Percentiles rank a stretch among this genome's conserved stretches.
phyloP scores from a whole-genome alignment of 2,888 invertebrate genomes.

The Pedicia rivosa region DNA sequence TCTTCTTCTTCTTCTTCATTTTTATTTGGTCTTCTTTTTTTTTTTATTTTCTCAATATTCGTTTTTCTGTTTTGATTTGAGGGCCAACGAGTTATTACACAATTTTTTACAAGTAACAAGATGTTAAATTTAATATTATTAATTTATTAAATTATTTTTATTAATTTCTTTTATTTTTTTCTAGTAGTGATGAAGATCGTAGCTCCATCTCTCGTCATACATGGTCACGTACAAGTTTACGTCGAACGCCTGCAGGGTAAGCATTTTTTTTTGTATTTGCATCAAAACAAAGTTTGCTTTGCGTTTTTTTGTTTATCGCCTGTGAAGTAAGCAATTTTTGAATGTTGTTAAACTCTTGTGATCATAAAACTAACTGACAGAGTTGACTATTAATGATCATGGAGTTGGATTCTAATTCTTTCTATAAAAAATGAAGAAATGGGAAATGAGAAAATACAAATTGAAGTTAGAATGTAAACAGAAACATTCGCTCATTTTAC shows the following conservation, averaged over 20 bases:
- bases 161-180: conserved; percentile 9
- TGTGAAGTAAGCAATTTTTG: neutral
- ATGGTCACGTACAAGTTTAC: conserved; percentile 69
- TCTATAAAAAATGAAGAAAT: too few relatives aligned
- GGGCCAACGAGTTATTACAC: neutral
- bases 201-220: conserved; percentile 56
- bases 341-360: too few relatives aligned
- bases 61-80: neutral
- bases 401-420: too few relatives aligned
- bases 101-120: neutral
- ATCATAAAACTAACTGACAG: too few relatives aligned
- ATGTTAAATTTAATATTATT: neutral
- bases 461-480: too few relatives aligned
- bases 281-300: neutral
- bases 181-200: conserved; percentile 37
- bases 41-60: neutral
- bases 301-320: neutral
- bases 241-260: conserved; percentile 65
- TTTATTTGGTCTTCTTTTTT: neutral
- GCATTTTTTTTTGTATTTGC: neutral
- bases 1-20: neutral
- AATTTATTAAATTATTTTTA: neutral
- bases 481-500: too few relatives aligned
- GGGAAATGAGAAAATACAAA: too few relatives aligned
- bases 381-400: too few relatives aligned